These are phyloP conservation scores for Pristionchus pacificus DNA, from an alignment of 1,140 invertebrate genomes.

Conservation along the genomic window DNA sequence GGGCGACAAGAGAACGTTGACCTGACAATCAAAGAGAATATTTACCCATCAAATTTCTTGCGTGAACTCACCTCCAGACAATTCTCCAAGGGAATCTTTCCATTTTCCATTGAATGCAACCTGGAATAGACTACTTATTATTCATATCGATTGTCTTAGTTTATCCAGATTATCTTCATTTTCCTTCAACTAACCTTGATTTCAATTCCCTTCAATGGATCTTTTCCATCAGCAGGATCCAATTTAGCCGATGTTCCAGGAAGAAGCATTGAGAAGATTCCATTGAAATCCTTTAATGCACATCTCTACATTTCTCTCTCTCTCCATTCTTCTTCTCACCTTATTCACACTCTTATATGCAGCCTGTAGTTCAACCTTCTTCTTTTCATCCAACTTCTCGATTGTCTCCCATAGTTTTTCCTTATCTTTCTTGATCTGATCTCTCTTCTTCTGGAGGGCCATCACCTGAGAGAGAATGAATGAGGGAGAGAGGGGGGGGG, in stretches of 20 bases:
- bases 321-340: constrained; percentile 21
- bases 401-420: constrained; percentile 29
- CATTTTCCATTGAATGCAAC: constrained; percentile 87
- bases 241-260: constrained; percentile 83
- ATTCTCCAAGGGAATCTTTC: constrained; percentile 91
- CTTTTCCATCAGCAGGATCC: constrained; percentile 70
- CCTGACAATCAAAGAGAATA: constrained; percentile 20
- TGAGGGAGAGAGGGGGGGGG: too few relatives aligned
- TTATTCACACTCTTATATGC: constrained; percentile 27
- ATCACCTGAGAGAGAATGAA: constrained; percentile 11
- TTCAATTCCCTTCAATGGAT: constrained; percentile 80
- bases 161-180: too few relatives aligned
- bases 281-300: constrained; percentile 78
- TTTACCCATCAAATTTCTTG: constrained; percentile 2
- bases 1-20: constrained; percentile 78
- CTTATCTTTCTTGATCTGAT: constrained; percentile 16
- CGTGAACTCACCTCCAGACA: constrained; percentile 86
- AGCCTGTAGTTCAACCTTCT: constrained; percentile 28
- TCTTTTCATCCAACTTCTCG: constrained; percentile 30
- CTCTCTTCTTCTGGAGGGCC: constrained; percentile 22
- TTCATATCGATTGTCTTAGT: constrained; percentile 14
- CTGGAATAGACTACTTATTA: constrained; percentile 73
- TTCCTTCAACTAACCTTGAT: too few relatives aligned
- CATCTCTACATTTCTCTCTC: constrained; percentile 3
- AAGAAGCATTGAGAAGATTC: constrained; percentile 85